phyloP scores from a whole-genome alignment of 2,797 vertebrate species.

The Danio kyathit region DNA sequence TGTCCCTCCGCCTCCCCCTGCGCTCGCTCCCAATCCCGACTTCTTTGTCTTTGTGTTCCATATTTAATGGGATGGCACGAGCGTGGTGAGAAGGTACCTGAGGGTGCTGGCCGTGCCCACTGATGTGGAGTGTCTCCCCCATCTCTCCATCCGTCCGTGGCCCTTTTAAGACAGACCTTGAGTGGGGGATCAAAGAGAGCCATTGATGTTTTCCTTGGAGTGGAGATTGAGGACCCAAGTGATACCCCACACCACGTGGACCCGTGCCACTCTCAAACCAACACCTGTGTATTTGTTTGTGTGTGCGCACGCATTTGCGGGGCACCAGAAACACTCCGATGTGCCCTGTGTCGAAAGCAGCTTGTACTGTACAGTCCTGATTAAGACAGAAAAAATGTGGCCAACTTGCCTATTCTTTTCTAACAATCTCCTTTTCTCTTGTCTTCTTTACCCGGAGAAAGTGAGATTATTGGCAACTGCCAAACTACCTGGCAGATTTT shows the following conservation, averaged over 20 bases:
- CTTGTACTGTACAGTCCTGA: not conserved
- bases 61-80: slow-evolving; percentile 82
- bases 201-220: slow-evolving; percentile 77
- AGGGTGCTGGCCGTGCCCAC: slow-evolving; percentile 74
- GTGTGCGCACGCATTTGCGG: slow-evolving; percentile 14
- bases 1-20: slow-evolving; percentile 66
- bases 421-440: slow-evolving; percentile 8
- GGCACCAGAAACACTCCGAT: slow-evolving; percentile 11
- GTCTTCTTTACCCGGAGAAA: slow-evolving; percentile 52
- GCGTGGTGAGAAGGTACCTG: slow-evolving; percentile 79
- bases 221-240: slow-evolving; percentile 67
- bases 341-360: not conserved
- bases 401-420: not conserved
- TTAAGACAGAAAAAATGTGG: slow-evolving; percentile 4
- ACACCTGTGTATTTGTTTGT: slow-evolving; percentile 48
- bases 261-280: slow-evolving; percentile 59
- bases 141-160: slow-evolving; percentile 62
- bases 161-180: slow-evolving; percentile 81
- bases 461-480: slow-evolving; percentile 70
- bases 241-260: slow-evolving; percentile 61
- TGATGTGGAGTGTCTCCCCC: slow-evolving; percentile 79
- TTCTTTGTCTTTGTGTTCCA: slow-evolving; percentile 85
- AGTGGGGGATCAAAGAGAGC: slow-evolving; percentile 80
- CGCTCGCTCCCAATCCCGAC: slow-evolving; percentile 65
- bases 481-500: slow-evolving; percentile 76